phyloP scores from a whole-genome alignment of 2,797 vertebrate genomes.

The Crocodylus rhombifer region DNA sequence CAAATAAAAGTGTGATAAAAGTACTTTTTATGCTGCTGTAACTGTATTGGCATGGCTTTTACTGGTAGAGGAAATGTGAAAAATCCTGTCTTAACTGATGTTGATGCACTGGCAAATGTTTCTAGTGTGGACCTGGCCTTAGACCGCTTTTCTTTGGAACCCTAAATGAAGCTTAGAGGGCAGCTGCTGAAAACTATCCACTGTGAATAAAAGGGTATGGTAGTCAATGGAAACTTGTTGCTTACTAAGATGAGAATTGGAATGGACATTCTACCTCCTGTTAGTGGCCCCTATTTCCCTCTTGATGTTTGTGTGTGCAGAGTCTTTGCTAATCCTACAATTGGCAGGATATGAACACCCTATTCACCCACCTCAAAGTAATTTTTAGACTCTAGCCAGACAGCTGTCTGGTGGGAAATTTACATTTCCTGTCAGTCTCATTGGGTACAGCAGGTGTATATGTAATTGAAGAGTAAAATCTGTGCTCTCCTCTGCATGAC shows the following conservation, averaged over 20 bases:
- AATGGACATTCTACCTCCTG: not conserved
- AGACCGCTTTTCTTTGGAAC: not conserved
- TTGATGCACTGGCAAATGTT: not conserved
- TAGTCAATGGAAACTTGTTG: not conserved
- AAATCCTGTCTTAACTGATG: no score
- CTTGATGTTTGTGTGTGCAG: not conserved
- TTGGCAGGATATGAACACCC: not conserved
- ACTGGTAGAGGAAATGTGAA: not conserved
- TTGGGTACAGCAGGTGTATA: not conserved
- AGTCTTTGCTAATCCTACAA: not conserved
- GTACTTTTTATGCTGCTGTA: not conserved
- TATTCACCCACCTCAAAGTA: no score
- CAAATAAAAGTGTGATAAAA: slow-evolving; percentile 6
- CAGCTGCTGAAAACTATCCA: not conserved
- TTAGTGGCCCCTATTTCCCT: not conserved
- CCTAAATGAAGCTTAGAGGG: not conserved
- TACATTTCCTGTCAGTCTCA: not conserved
- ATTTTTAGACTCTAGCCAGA: not conserved
- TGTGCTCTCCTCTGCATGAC: not conserved
- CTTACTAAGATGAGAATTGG: not conserved
- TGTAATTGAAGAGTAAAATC: not conserved
- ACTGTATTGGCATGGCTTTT: not conserved
- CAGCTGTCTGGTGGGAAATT: not conserved
- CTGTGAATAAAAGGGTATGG: rapidly evolving
- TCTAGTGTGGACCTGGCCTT: not conserved